These are phyloP conservation scores for Numenius arquata DNA, from an alignment of 2,113 vertebrate genomes.

Conservation along the genomic window DNA sequence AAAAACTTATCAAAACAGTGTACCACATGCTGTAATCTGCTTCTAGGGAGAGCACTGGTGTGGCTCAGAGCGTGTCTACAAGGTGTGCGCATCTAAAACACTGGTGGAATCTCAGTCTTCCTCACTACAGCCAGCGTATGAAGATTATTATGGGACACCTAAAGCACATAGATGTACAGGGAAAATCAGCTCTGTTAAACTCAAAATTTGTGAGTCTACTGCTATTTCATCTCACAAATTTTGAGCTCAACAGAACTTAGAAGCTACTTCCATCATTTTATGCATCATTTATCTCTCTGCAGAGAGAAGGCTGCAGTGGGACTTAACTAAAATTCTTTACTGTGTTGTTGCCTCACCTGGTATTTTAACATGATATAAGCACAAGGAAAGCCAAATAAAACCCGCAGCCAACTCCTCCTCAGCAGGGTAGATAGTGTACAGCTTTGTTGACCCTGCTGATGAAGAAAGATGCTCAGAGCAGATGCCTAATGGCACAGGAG, in stretches of 20 bases:
- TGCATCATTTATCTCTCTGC: too few relatives aligned
- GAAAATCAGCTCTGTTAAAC: neutral
- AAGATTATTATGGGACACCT: neutral
- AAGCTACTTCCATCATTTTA: neutral
- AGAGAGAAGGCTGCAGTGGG: neutral
- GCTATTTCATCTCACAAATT: neutral
- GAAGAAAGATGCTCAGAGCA: neutral
- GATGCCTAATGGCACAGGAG: neutral
- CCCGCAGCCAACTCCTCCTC: neutral
- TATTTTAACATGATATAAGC: neutral
- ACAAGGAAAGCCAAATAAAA: neutral
- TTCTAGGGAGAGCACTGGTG: neutral
- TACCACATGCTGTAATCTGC: neutral
- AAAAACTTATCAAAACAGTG: neutral
- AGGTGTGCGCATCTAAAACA: fast-evolving
- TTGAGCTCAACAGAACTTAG: neutral
- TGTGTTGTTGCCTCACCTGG: neutral
- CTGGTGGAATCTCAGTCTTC: neutral
- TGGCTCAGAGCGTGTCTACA: neutral
- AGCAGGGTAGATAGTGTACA: neutral
- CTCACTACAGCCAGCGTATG: neutral
- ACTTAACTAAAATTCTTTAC: neutral
- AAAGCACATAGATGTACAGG: neutral
- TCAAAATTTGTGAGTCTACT: neutral
- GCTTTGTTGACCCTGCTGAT: fast-evolving